Evolutionary conservation across 2,797 vertebrate species (phyloP), one percentile per base, ranked within the genome.

Genomic region (Microctenopoma lineatum): DNA sequence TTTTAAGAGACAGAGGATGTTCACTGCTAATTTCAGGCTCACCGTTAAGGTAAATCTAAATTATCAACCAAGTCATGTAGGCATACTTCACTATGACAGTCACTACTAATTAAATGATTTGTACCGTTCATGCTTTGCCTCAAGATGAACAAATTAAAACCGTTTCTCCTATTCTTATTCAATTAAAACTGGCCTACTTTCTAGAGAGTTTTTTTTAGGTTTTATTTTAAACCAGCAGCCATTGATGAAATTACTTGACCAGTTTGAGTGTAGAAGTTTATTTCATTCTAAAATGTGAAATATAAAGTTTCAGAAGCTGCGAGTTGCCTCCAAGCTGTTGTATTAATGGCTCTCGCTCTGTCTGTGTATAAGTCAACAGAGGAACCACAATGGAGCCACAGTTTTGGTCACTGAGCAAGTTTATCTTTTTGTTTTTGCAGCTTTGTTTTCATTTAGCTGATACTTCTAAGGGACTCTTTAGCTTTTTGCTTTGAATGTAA

Each of bases 151-250:
- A 79, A 85, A 82, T 84, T 87, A 81, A 85, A 87, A 88, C 53
- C 27, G 55, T 1, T 59, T 70, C 75, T 60, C 54, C 55, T 66
- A 51, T 73, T 80, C 58, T 77, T 76, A 85, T 88, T 89, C 70
- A 87, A 84, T 89, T 92, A 89, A 89, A 84, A 58, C 66, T 4
- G 61, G 61, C 77, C 83, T 83, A 87, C 75, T 88, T 89, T 87
- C 54, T 52, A 61, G 16, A 77, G 41, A 80, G 64, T 39, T 47
- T 39, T 57, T 47, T 53, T 18, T 36, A 60, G 52, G 42, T 57
- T 48, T 54, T 58, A 25, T 59, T 47, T 2, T 7, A n/a, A 66
- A 56, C 63, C 32, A 75, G 70, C 68, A 75, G 66, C 69, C 79
- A 65, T 64, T 55, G 67, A 78, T 67, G 48, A 71, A 86, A 79